Evolutionary conservation across 2,888 invertebrate genomes (phyloP).

Genomic region (Sarcophaga variegata): DNA sequence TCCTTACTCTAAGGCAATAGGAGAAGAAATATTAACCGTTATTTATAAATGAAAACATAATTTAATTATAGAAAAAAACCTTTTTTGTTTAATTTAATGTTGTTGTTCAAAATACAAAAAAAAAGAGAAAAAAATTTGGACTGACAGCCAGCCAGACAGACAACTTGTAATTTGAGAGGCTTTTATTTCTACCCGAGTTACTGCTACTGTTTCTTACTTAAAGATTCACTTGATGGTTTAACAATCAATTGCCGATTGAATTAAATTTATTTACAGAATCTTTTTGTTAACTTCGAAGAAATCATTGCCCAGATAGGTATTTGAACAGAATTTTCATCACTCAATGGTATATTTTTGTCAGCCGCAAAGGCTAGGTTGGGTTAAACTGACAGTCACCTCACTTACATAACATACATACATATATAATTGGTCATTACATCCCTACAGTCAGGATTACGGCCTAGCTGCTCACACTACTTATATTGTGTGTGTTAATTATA

Average conservation of each 20-base stretch:
- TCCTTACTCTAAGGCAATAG: no score
- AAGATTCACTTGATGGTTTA: background rate
- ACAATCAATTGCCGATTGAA: slow-evolving; percentile 21
- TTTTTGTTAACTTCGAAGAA: slow-evolving; percentile 15
- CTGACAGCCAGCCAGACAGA: slow-evolving; percentile 10
- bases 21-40: no score
- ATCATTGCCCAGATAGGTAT: background rate
- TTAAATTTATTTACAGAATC: slow-evolving; percentile 1
- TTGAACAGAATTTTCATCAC: no score
- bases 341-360: no score
- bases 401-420: no score
- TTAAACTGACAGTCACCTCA: no score
- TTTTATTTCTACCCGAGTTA: background rate
- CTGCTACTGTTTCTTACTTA: background rate
- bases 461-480: no score
- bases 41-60: background rate
- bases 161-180: slow-evolving; percentile 42
- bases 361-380: no score
- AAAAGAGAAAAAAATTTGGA: slow-evolving; percentile 8
- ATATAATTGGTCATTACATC: no score
- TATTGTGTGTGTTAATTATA: no score
- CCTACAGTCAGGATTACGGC: no score
- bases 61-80: no score
- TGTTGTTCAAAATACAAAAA: background rate
- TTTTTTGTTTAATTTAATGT: background rate